Percentiles rank a stretch among this genome's conserved stretches.
These are phyloP conservation scores for Eidolon helvum DNA, from an alignment of 2,113 vertebrate genomes.

Conservation along the genomic window DNA sequence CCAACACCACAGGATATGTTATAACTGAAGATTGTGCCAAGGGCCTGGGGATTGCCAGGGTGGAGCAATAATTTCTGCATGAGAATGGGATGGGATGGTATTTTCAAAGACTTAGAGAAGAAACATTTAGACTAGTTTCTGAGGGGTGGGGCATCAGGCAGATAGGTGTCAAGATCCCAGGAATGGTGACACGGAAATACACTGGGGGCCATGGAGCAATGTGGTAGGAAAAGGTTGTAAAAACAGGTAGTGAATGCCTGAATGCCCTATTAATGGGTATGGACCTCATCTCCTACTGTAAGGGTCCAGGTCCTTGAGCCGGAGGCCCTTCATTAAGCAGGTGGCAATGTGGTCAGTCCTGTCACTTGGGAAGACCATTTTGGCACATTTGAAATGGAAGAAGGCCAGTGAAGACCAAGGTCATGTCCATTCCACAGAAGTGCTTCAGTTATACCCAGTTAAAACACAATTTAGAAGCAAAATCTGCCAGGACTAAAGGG, in stretches of 20 bases:
- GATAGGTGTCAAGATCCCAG: not conserved
- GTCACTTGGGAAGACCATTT: not conserved
- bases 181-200: not conserved
- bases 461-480: not conserved
- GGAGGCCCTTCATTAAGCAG: not conserved
- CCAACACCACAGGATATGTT: rapidly evolving
- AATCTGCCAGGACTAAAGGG: not conserved
- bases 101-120: not conserved
- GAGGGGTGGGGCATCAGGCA: not conserved
- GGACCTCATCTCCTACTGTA: not conserved
- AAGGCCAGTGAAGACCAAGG: not conserved
- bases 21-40: not conserved
- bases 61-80: rapidly evolving
- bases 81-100: not conserved
- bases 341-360: not conserved
- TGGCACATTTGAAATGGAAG: not conserved
- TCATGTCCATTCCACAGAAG: not conserved
- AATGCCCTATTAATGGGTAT: not conserved
- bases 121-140: not conserved
- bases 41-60: not conserved
- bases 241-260: not conserved
- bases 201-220: rapidly evolving
- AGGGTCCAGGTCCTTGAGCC: not conserved
- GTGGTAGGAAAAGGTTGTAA: not conserved
- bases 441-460: not conserved